Conservation (phyloP, 2,113 vertebrate genomes). For the Mixornis gularis region DNA sequence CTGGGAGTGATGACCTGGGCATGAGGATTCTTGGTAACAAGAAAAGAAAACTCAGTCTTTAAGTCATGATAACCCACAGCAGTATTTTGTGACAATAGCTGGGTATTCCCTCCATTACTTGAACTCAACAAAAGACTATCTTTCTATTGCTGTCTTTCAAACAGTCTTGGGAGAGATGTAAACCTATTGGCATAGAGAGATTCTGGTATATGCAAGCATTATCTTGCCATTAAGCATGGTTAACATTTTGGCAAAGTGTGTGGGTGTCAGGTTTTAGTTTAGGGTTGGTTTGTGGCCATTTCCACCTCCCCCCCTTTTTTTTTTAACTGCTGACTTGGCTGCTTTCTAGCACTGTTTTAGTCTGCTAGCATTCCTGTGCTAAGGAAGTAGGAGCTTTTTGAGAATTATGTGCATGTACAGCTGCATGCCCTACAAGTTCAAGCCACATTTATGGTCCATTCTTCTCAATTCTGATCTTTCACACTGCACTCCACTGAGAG, state of each 20-base stretch:
- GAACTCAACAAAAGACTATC: background rate
- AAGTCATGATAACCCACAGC: background rate
- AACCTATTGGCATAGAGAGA: background rate
- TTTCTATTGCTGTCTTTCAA: background rate
- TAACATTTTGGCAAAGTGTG: background rate
- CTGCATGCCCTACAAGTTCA: background rate
- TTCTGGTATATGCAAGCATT: background rate
- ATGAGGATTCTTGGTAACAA: background rate
- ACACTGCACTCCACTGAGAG: background rate
- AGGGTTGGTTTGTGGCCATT: background rate
- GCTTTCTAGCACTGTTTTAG: background rate
- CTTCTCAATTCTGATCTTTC: background rate
- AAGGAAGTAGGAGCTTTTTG: background rate
- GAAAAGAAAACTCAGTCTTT: background rate
- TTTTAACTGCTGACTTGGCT: background rate
- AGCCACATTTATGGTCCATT: background rate
- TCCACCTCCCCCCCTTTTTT: rapidly evolving
- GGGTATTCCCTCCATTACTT: background rate
- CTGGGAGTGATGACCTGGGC: background rate
- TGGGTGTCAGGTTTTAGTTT: background rate
- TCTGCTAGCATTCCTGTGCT: background rate
- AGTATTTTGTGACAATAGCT: background rate
- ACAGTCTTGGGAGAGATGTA: background rate
- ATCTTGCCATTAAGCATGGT: background rate
- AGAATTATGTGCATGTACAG: background rate